A percentile compares a stretch with the other conserved stretches of the same genome.
Evolutionary conservation across 1,140 invertebrate genomes (phyloP).

Genomic region (Cryptotermes secundus): DNA sequence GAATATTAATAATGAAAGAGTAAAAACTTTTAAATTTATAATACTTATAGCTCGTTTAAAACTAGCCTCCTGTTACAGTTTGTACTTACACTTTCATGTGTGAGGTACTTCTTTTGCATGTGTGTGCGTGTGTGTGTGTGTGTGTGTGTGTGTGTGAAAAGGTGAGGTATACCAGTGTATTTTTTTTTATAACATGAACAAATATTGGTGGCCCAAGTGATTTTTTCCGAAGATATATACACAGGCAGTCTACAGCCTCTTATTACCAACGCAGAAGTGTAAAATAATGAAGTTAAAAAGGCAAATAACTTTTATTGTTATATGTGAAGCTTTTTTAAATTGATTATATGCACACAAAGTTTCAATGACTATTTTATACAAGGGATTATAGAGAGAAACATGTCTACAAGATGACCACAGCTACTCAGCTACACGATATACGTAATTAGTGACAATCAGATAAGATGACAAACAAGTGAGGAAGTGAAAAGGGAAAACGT

Average conservation of each 20-base stretch:
- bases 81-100: background rate
- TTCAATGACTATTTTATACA: conserved; percentile 14
- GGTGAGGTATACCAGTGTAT: background rate
- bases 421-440: conserved; percentile 21
- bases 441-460: conserved; percentile 28
- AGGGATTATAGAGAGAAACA: background rate
- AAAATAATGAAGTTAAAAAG: background rate
- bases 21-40: conserved; percentile 4
- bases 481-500: background rate
- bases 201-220: background rate
- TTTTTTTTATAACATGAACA: background rate
- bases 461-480: background rate
- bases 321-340: conserved; percentile 13
- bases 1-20: background rate
- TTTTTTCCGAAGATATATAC: background rate
- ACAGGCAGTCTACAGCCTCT: background rate
- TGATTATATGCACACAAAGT: conserved; percentile 10
- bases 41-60: background rate
- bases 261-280: background rate
- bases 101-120: background rate
- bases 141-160: background rate
- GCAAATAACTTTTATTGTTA: background rate
- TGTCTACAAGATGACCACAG: background rate
- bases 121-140: background rate
- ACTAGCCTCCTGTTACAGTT: background rate